These are phyloP conservation scores for Lottia gigantea DNA, from an alignment of 2,888 invertebrate species.

Conservation along the genomic window DNA sequence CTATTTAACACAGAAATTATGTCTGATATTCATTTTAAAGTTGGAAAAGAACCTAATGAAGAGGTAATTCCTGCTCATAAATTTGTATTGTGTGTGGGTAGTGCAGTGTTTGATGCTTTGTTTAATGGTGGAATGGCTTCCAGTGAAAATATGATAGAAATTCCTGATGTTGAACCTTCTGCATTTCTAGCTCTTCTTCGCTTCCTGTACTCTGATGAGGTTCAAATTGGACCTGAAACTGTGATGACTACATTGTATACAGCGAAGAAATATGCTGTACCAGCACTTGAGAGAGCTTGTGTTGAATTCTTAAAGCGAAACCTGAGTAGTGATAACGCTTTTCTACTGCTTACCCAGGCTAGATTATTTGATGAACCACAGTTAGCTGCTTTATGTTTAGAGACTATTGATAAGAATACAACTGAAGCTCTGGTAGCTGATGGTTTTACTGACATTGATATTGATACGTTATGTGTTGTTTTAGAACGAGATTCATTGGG, in stretches of 20 bases:
- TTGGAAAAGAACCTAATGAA: slow-evolving; percentile 76
- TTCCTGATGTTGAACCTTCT: slow-evolving; percentile 86
- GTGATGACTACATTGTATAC: slow-evolving; percentile 89
- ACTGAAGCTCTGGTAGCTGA: slow-evolving; percentile 83
- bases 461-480: slow-evolving; percentile 81
- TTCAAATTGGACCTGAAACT: slow-evolving; percentile 84
- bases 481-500: slow-evolving; percentile 82
- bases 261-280: slow-evolving; percentile 88
- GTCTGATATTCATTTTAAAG: slow-evolving; percentile 82
- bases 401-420: slow-evolving; percentile 86
- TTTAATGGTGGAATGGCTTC: slow-evolving; percentile 76
- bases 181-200: slow-evolving; percentile 81
- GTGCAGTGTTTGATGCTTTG: slow-evolving; percentile 88
- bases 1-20: slow-evolving; percentile 77
- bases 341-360: slow-evolving; percentile 80
- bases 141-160: slow-evolving; percentile 75
- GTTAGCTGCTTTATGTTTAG: slow-evolving; percentile 82
- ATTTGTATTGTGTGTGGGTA: slow-evolving; percentile 83
- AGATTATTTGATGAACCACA: slow-evolving; percentile 85
- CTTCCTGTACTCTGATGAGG: slow-evolving; percentile 82
- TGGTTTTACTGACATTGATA: slow-evolving; percentile 84
- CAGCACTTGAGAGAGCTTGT: slow-evolving; percentile 84
- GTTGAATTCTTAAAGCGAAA: slow-evolving; percentile 82
- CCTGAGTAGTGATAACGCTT: slow-evolving; percentile 85
- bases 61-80: slow-evolving; percentile 77